Evolutionary conservation across 2,888 invertebrate species (phyloP), one percentile per base, ranked within the genome.

Genomic region (Psylliodes chrysocephalus): DNA sequence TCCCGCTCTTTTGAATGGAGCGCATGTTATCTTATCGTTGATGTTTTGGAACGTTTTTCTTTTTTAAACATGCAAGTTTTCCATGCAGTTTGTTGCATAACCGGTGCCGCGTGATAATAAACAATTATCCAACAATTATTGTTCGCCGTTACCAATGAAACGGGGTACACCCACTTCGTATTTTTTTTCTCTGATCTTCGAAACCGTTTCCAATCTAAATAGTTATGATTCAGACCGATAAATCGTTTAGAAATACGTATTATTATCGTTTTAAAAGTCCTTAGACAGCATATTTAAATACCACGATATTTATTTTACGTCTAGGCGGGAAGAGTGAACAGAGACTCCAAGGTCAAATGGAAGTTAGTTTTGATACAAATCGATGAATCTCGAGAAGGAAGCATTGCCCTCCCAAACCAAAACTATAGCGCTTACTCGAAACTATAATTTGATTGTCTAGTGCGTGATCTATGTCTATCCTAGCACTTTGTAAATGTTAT

Each of bases 1-100:
- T 80, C 82, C 82, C 82, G 81, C 81, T 81, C 81, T 82, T 82
- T 82, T 82, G 77, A 78, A 72, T 69, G 67, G n/a, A 74, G 72
- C 76, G 75, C 77, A 75, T 78, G 76, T 75, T 78, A 72, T 77
- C 71, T 70, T 69, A 67, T 66, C 53, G 56, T 40, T 15, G 17
- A 54, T 44, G 42, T 18, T 33, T 38, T 7, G 18, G 44, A 57
- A 38, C n/a, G 18, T 55, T 49, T 49, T 55, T 38, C n/a, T 15
- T 55, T 28, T 42, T 10, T 2, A 38, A 42, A n/a, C 38, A 1
- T 40, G 19, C 25, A 30, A 28, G 42, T 55, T 22, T 14, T 38
- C 5, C 12, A 18, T 44, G 30, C n/a, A 33, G 17, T 44, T 18
- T 18, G 14, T 52, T 59, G 46, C 60, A 52, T 55, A 49, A 49